A percentile compares a stretch with the other conserved stretches of the same genome.
Evolutionary conservation across 2,797 vertebrate species (phyloP).

Genomic region (Glyptemys insculpta): DNA sequence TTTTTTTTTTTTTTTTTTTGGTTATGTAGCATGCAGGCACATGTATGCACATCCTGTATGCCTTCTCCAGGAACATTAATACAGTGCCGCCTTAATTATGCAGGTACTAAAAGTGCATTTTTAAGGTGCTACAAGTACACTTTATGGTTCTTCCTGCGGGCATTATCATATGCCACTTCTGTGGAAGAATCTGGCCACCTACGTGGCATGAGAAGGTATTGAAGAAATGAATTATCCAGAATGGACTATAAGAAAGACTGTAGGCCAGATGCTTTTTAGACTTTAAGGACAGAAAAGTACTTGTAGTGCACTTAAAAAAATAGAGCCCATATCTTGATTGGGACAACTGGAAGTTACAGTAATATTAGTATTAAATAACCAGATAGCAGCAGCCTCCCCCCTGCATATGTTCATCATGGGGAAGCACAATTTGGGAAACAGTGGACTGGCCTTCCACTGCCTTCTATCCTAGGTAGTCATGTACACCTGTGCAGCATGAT

Average conservation of each 20-base stretch:
- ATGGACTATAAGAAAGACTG: not conserved
- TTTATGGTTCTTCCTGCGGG: no score
- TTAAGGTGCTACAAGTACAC: no score
- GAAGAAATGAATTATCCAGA: not conserved
- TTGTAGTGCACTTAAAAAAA: not conserved
- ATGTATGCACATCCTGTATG: no score
- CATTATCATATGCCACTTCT: no score
- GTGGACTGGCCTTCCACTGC: not conserved
- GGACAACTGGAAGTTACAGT: not conserved
- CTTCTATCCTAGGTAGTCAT: not conserved
- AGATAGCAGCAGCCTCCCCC: not conserved
- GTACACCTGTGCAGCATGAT: not conserved
- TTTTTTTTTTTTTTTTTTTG: no score
- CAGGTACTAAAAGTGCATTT: no score
- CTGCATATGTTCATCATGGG: not conserved
- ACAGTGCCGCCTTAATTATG: no score
- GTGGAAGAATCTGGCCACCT: no score
- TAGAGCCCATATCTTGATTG: not conserved
- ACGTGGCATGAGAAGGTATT: not conserved
- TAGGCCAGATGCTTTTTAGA: not conserved
- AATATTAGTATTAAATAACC: not conserved
- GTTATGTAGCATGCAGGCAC: no score
- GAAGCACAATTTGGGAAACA: not conserved
- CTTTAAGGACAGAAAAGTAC: accelerated
- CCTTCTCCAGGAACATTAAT: no score